A percentile compares a stretch with the other conserved stretches of the same genome.
Conservation (phyloP, 2,888 invertebrate genomes). For the Eledona agricola region DNA sequence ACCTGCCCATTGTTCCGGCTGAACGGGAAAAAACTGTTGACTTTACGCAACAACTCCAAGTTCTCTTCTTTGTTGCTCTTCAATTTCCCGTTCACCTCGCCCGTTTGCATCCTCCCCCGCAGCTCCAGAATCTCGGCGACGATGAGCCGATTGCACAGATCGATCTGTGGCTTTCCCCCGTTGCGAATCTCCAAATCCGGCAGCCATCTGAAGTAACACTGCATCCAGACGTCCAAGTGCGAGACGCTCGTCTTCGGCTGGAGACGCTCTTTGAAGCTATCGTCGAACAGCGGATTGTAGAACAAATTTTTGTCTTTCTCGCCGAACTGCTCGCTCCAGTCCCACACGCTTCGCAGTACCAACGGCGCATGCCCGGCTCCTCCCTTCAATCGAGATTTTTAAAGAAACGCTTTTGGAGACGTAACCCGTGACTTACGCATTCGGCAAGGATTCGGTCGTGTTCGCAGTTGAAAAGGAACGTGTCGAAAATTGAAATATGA, state of each 20-base stretch:
- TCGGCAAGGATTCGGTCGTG: conserved; percentile 76
- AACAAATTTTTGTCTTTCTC: conserved; percentile 84
- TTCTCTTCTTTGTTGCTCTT: conserved; percentile 56
- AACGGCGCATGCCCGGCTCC: conserved; percentile 59
- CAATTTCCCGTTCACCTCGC: conserved; percentile 46
- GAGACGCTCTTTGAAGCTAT: conserved; percentile 56
- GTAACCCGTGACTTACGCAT: conserved; percentile 63
- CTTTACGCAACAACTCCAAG: conserved; percentile 56
- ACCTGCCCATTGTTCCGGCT: conserved; percentile 58
- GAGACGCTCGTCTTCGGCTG: conserved; percentile 66
- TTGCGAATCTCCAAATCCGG: conserved; percentile 80
- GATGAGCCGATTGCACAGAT: conserved; percentile 63
- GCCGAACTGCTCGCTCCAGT: conserved; percentile 88
- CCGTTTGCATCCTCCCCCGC: conserved; percentile 52
- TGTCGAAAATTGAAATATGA: conserved; percentile 89
- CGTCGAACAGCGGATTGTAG: conserved; percentile 81
- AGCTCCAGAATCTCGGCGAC: conserved; percentile 64
- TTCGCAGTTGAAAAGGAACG: conserved; percentile 90
- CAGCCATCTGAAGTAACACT: conserved; percentile 92
- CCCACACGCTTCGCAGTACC: conserved; percentile 83
- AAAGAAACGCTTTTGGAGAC: neutral
- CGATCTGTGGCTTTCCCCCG: conserved; percentile 72
- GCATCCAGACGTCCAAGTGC: conserved; percentile 80
- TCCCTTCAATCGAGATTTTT: conserved; percentile 36
- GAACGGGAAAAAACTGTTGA: conserved; percentile 65